Base-by-base conservation (phyloP, 2,797 vertebrate species). In the Tapera naevia region DNA sequence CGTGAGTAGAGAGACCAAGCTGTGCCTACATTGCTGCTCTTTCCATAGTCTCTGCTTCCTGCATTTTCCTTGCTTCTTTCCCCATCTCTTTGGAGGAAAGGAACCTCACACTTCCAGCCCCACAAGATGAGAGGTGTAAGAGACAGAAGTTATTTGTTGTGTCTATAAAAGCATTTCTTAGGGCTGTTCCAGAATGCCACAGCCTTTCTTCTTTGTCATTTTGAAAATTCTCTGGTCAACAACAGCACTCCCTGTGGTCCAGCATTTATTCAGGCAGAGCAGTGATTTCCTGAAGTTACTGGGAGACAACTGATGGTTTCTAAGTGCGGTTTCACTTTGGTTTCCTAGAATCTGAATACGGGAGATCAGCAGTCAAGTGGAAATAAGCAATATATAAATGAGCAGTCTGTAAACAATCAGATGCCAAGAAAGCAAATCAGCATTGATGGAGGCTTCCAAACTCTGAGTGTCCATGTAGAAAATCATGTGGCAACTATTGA, bases 391-490 rank as follows among this genome's bases (percentile, higher is more conserved):
- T 10, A 41, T 41, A 14, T 41, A 41, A 41, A 41, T 41, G 39
- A 41, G n/a, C n/a, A n/a, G n/a, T n/a, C n/a, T n/a, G n/a, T n/a
- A n/a, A n/a, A n/a, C n/a, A n/a, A n/a, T n/a, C n/a, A n/a, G n/a
- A n/a, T n/a, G n/a, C n/a, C 41, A 41, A 41, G 10, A 41, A 10
- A 41, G 39, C 10, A 41, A 41, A 41, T 32, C 46, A 94, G 95
- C 11, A 1, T 25, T 3, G 27, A 8, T 7, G 85, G 43, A 23
- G 92, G 57, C 37, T 70, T 86, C 16, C 97, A 97, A 91, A 45
- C 60, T 5, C 78, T 98, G 71, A 97, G 70, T 24, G 27, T 98
- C 72, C 94, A 96, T n/a, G n/a, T 6, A 95, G 79, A 0, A 19
- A 85, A 5, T 74, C 84, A 57, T 0, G 17, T 97, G 78, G 98